Evolutionary conservation across 64 coral and sea anemone genomes (phyloP), one percentile per base, ranked within the genome.

Genomic region (Montipora cactus): DNA sequence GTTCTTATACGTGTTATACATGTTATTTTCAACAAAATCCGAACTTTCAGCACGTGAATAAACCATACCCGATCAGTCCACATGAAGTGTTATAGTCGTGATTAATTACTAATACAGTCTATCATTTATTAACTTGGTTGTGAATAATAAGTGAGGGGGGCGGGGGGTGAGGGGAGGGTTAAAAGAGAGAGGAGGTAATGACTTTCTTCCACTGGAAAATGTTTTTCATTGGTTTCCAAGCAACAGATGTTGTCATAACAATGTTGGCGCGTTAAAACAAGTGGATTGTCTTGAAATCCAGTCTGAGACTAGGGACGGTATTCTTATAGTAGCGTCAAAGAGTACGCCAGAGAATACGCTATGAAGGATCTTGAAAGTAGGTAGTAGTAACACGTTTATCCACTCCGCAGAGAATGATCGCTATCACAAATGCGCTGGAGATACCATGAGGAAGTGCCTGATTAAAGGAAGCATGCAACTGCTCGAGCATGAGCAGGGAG

Each of bases 371-470:
- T 78, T 78, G 46, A 78, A 49, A 78, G 48, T 78, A 81, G 58
- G n/a, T 58, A 81, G 79, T 59, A 57, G 53, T 81, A 81, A 81
- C 79, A 20, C 20, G 58, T 81, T 81, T 81, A 61, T 81, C 20
- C 53, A 58, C 79, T 81, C 52, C 23, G 20, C 53, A 81, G 79
- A 58, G 79, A 81, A 81, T 59, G 79, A 81, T 81, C 51, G 79
- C 52, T 81, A 81, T 81, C n/a, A 81, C 79, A 81, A 81, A 81
- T 81, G 79, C 51, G 79, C 79, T 81, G 79, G 79, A 37, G 79
- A 81, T 81, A 19, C 53, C 79, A 59, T 81, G 21, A 81, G 58
- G 79, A 81, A 81, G 79, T 81, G 79, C 53, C 23, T 81, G 52
- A 37, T 81, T 81, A 55, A 55, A 55, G 21, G 21, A 44, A 59